Evolutionary conservation across 2,113 vertebrate species (phyloP), one percentile per base, ranked within the genome.

Genomic region (Psilopogon haemacephalus): DNA sequence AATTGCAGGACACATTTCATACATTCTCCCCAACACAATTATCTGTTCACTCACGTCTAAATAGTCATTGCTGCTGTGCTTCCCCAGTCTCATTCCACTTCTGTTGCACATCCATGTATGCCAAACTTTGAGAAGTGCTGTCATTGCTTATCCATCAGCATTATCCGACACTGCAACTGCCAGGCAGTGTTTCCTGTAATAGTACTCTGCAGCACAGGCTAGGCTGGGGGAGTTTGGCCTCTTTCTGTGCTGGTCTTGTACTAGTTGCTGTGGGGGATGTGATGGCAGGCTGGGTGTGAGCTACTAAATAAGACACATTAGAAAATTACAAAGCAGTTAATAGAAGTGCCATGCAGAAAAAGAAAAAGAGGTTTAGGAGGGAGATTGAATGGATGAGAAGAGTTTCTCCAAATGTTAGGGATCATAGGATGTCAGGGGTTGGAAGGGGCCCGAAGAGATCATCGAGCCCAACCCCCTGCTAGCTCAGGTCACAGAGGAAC

Each of bases 371-470:
- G 13, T 2, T 68, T 48, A 46, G 33, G 11, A 78, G 27, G 38
- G 55, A 60, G 55, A 1, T 15, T 15, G n/a, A 76, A 50, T 7
- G 44, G 28, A 30, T 28, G 52, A 73, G 23, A 28, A 75, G 23
- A 5, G 60, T 48, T 30, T 21, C 10, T 19, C 8, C 0, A 0
- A 8, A 5, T 2, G 11, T 13, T 19, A 74, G 59, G 44, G n/a
- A n/a, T n/a, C n/a, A n/a, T n/a, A n/a, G n/a, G n/a, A n/a, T n/a
- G n/a, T n/a, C n/a, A n/a, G n/a, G n/a, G n/a, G n/a, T n/a, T n/a
- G n/a, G n/a, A n/a, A n/a, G n/a, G n/a, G n/a, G n/a, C n/a, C n/a
- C n/a, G n/a, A n/a, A n/a, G n/a, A n/a, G n/a, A n/a, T n/a, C n/a
- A n/a, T n/a, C n/a, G n/a, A n/a, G n/a, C n/a, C n/a, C n/a, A n/a